Evolutionary conservation across 2,113 vertebrate species (phyloP).

Genomic region (Thalassoma bifasciatum): DNA sequence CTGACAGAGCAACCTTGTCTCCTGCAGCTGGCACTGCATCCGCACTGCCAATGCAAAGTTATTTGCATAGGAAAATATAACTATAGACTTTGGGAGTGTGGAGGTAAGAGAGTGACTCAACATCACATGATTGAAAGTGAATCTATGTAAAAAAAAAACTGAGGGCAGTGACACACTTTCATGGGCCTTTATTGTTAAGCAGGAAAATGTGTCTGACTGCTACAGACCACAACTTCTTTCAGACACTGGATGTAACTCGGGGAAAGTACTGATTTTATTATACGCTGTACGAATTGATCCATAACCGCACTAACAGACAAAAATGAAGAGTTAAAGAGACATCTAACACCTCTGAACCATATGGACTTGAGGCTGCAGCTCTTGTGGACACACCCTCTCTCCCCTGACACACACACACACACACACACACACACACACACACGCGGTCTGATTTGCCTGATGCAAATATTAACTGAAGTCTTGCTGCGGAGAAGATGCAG

Average conservation of each 20-base stretch:
- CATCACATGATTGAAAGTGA: constrained; percentile 15
- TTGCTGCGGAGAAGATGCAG: constrained; percentile 28
- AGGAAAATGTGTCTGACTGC: too few relatives aligned
- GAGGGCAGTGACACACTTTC: too few relatives aligned
- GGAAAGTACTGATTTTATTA: too few relatives aligned
- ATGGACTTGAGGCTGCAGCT: not conserved
- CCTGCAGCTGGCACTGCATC: constrained; percentile 45
- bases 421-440: not conserved
- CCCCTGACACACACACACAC: not conserved
- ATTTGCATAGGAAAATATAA: constrained; percentile 82
- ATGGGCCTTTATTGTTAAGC: not conserved
- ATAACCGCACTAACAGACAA: too few relatives aligned
- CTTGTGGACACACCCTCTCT: not conserved
- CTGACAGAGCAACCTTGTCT: constrained; percentile 59
- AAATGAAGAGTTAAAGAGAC: not conserved
- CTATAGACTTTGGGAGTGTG: constrained; percentile 32
- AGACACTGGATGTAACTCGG: too few relatives aligned
- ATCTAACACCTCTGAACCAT: not conserved
- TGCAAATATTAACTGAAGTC: constrained; percentile 83
- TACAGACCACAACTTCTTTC: too few relatives aligned
- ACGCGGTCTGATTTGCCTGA: constrained; percentile 76
- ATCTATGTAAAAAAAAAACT: not conserved
- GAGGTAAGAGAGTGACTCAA: not conserved
- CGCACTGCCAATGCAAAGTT: constrained; percentile 77
- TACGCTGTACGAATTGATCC: too few relatives aligned